Evolutionary conservation across 2,797 vertebrate genomes (phyloP).

Genomic region (Sebastes trivittatus): DNA sequence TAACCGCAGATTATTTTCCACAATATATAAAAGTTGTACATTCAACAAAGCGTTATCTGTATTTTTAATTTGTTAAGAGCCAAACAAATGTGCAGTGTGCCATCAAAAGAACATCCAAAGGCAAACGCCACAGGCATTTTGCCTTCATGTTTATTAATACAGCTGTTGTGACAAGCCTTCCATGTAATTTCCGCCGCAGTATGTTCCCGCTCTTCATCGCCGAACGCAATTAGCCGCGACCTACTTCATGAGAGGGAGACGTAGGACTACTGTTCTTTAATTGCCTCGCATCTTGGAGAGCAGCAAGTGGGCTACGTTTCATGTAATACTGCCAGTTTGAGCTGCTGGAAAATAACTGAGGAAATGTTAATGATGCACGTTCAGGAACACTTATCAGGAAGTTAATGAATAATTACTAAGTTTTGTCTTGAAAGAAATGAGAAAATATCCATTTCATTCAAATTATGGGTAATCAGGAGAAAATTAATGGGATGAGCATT

Average conservation of each 20-base stretch:
- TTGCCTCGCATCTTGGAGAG: conserved; percentile 72
- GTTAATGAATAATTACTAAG: conserved; percentile 83
- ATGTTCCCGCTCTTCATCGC: conserved; percentile 68
- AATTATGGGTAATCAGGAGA: conserved; percentile 29
- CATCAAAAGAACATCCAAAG: conserved; percentile 2
- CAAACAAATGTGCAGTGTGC: not conserved
- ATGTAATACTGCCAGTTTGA: conserved; percentile 65
- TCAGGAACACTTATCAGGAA: conserved; percentile 71
- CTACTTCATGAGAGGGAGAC: conserved; percentile 68
- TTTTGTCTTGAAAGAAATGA: conserved; percentile 11
- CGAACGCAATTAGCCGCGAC: conserved; percentile 78
- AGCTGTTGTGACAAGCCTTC: conserved; percentile 58
- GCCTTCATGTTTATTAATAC: conserved; percentile 65
- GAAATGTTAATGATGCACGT: conserved; percentile 75
- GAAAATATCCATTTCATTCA: conserved; percentile 30
- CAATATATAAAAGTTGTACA: not conserved
- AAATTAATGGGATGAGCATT: conserved; percentile 20
- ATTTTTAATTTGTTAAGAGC: conserved; percentile 5
- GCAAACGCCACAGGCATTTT: conserved; percentile 33
- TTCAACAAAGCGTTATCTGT: not conserved
- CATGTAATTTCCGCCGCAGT: conserved; percentile 68
- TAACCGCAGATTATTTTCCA: not conserved
- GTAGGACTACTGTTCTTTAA: conserved; percentile 71
- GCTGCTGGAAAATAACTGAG: conserved; percentile 58
- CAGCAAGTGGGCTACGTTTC: conserved; percentile 54